Conservation (phyloP, 2,113 vertebrate genomes). For the Osmerus eperlanus region DNA sequence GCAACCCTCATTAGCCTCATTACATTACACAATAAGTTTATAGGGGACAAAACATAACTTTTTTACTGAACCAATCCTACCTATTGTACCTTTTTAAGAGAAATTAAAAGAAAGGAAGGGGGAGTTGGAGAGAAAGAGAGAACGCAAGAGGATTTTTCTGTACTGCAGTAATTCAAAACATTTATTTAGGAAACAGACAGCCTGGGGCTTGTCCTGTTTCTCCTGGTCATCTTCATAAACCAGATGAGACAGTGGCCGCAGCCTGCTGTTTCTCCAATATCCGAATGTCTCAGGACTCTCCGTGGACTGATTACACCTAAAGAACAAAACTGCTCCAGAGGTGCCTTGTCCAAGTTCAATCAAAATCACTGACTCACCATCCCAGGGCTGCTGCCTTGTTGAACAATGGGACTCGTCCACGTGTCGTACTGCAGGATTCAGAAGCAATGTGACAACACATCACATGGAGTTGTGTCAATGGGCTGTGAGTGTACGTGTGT, state of each 20-base stretch:
- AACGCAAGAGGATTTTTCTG: slow-evolving; percentile 1
- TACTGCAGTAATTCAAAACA: slow-evolving; percentile 26
- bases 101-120: slow-evolving; percentile 33
- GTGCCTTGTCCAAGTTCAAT: slow-evolving; percentile 21
- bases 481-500: slow-evolving; percentile 25
- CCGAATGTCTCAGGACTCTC: not conserved
- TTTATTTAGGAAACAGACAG: slow-evolving; percentile 40
- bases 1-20: too few relatives aligned
- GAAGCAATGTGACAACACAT: slow-evolving; percentile 39
- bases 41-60: not conserved
- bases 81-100: not conserved
- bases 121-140: not conserved
- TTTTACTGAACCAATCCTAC: too few relatives aligned
- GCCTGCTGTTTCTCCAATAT: slow-evolving; percentile 1
- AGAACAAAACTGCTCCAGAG: slow-evolving; percentile 11
- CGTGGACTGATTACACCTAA: too few relatives aligned
- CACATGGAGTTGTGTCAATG: slow-evolving; percentile 45
- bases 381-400: not conserved
- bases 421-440: slow-evolving; percentile 35
- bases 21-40: too few relatives aligned
- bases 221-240: slow-evolving; percentile 24
- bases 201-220: slow-evolving; percentile 15
- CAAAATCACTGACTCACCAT: slow-evolving; percentile 15
- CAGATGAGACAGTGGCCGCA: slow-evolving; percentile 6
- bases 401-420: slow-evolving; percentile 8